Evolutionary conservation across 1,140 invertebrate genomes (phyloP).

Genomic region (Maconellicoccus hirsutus): DNA sequence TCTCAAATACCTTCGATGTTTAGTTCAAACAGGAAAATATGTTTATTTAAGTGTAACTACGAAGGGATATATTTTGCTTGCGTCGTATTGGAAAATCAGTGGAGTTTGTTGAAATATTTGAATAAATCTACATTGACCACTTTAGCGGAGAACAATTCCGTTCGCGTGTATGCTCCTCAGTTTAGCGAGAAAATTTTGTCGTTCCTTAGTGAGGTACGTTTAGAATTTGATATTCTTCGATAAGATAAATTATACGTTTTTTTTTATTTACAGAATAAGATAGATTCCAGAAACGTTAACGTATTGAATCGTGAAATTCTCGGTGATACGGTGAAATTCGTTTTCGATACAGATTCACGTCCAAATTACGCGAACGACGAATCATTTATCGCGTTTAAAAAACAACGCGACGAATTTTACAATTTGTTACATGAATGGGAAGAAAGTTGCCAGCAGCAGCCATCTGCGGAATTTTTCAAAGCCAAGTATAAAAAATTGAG

Average conservation of each 20-base stretch:
- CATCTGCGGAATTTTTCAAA: neutral
- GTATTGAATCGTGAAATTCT: neutral
- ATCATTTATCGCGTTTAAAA: constrained; percentile 5
- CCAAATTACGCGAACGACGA: constrained; percentile 1
- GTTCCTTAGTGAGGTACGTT: neutral
- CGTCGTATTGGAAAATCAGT: constrained; percentile 11
- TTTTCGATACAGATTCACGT: neutral
- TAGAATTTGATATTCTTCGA: too few relatives aligned
- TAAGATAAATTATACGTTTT: neutral
- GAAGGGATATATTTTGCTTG: neutral
- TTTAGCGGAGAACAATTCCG: neutral
- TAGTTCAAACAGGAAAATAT: neutral
- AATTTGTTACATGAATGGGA: neutral
- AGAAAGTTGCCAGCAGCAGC: neutral
- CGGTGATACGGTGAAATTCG: neutral
- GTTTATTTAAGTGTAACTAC: neutral
- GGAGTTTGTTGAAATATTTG: neutral
- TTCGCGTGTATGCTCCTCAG: neutral
- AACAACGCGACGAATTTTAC: constrained; percentile 10
- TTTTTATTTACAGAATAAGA: neutral
- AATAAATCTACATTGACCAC: neutral
- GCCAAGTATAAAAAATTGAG: neutral
- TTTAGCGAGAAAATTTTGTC: neutral
- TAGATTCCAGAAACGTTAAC: neutral
- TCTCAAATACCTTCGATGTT: neutral